Evolutionary conservation across 2,888 invertebrate genomes (phyloP).

Genomic region (Mythimna albipuncta): DNA sequence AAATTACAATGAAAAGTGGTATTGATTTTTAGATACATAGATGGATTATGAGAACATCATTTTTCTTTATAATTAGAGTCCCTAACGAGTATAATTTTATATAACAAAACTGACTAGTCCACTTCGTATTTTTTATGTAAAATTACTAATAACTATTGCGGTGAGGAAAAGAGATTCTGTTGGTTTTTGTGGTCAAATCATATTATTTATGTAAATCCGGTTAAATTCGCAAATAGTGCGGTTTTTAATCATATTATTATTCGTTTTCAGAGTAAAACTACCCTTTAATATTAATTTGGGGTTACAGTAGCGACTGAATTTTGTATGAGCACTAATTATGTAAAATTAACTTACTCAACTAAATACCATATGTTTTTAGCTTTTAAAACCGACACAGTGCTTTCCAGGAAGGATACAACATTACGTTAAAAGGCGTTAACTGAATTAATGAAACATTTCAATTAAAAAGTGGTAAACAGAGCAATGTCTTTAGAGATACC

Average conservation of each 20-base stretch:
- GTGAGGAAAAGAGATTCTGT: not conserved
- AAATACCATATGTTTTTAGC: too few species aligned
- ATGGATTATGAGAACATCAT: not conserved
- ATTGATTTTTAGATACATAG: too few species aligned
- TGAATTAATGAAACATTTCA: too few species aligned
- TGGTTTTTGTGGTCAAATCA: constrained; percentile 27
- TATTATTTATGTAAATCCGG: constrained; percentile 18
- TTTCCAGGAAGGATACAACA: too few species aligned
- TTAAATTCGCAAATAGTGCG: constrained; percentile 24
- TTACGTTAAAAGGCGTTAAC: too few species aligned
- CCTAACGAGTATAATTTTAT: not conserved
- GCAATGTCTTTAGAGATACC: too few species aligned
- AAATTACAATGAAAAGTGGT: too few species aligned
- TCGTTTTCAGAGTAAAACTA: constrained; percentile 22
- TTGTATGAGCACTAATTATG: not conserved
- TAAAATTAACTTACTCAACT: not conserved
- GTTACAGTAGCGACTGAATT: constrained; percentile 1
- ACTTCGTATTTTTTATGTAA: not conserved
- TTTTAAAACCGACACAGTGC: too few species aligned
- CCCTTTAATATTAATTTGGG: constrained; percentile 16
- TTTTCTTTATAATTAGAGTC: not conserved
- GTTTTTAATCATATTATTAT: constrained; percentile 36
- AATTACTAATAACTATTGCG: not conserved
- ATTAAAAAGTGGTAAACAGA: too few species aligned
- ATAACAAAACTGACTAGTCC: not conserved